These are phyloP conservation scores for Parapsyche elsis DNA, from an alignment of 1,140 invertebrate species.

Conservation along the genomic window DNA sequence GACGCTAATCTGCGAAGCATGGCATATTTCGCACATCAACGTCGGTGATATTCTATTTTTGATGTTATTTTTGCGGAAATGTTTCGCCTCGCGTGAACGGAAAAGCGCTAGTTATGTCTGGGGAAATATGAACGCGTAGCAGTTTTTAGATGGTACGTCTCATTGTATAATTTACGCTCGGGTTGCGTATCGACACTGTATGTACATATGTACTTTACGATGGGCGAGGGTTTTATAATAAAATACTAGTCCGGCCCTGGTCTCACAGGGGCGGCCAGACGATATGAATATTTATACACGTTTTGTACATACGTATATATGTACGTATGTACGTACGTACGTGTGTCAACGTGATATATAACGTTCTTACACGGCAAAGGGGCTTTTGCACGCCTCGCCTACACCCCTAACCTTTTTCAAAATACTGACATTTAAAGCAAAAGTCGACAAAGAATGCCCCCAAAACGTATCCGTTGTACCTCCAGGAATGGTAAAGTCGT, in stretches of 20 bases:
- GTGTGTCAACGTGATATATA: background rate
- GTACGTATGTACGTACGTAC: background rate
- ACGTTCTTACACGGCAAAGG: background rate
- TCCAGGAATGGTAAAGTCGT: background rate
- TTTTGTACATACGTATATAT: background rate
- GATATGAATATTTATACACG: constrained; percentile 24
- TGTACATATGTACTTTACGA: background rate
- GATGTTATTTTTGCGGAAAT: too few species aligned
- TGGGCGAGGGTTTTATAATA: background rate
- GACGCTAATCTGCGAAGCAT: background rate
- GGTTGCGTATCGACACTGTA: background rate
- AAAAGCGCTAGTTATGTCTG: too few species aligned
- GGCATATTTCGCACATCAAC: background rate
- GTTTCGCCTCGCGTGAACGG: too few species aligned
- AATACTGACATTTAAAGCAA: constrained; percentile 26
- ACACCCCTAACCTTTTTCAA: constrained; percentile 15
- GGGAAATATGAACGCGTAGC: background rate
- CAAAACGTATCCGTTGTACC: background rate
- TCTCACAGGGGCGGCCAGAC: background rate
- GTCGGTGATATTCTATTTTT: too few species aligned
- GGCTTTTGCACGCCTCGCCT: background rate
- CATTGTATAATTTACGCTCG: background rate
- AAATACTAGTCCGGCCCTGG: constrained; percentile 8
- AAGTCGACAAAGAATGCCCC: constrained; percentile 21
- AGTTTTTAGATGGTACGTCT: background rate